A percentile compares a stretch with the other conserved stretches of the same genome.
Evolutionary conservation across 2,888 invertebrate genomes (phyloP).

Genomic region (Metacarcinus magister): DNA sequence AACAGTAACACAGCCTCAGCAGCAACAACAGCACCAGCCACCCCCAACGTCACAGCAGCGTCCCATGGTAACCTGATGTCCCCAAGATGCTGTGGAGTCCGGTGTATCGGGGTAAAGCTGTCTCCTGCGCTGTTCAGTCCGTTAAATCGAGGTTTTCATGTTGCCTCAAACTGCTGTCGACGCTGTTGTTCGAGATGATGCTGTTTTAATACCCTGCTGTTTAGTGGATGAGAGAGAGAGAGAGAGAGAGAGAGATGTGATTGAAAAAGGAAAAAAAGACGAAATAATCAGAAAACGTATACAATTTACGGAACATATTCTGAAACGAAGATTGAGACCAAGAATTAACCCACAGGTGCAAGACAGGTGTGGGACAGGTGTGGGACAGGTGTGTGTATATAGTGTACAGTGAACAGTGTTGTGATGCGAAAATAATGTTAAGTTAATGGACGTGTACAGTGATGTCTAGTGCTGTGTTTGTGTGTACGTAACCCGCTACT

Average conservation of each 20-base stretch:
- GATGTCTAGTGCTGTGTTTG: conserved; percentile 28
- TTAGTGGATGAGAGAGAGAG: neutral
- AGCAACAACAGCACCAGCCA: conserved; percentile 60
- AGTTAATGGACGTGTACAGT: neutral
- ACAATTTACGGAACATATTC: neutral
- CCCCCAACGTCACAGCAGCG: conserved; percentile 60
- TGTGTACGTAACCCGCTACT: neutral
- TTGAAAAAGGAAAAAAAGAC: neutral
- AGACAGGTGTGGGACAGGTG: neutral
- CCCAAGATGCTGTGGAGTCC: neutral
- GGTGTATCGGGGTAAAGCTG: neutral
- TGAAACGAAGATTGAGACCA: neutral
- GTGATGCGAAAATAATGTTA: neutral
- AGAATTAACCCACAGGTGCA: neutral
- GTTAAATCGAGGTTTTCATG: neutral
- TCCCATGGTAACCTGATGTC: conserved; percentile 73
- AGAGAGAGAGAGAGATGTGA: neutral
- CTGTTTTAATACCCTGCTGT: neutral
- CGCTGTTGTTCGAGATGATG: neutral
- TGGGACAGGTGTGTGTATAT: conserved; percentile 43
- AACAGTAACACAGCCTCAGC: conserved; percentile 35
- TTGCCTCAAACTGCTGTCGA: neutral
- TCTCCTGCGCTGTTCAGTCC: neutral
- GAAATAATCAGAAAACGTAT: neutral
- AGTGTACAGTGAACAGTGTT: conserved; percentile 30